phyloP scores from a whole-genome alignment of 2,797 vertebrate genomes.

The Hydrocynus forskahlii region DNA sequence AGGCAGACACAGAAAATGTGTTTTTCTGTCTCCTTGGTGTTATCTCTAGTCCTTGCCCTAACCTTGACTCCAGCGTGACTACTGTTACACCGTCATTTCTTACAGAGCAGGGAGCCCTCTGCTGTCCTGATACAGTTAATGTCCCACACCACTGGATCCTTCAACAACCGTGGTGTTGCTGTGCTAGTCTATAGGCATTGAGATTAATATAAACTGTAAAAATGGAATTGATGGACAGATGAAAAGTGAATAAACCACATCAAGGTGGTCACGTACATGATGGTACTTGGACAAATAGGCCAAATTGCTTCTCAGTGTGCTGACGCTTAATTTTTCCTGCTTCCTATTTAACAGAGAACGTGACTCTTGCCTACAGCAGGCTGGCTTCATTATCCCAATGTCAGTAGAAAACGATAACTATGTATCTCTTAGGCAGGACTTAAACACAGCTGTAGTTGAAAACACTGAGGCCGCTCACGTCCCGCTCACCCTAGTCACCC shows the following conservation, averaged over 20 bases:
- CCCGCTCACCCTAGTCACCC: slow-evolving; percentile 14
- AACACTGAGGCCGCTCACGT: slow-evolving; percentile 10
- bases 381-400: slow-evolving; percentile 27
- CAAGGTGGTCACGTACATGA: not conserved
- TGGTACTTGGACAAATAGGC: not conserved
- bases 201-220: not conserved
- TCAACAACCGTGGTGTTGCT: not conserved
- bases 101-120: slow-evolving; percentile 37
- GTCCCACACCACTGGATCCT: not conserved
- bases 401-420: slow-evolving; percentile 23
- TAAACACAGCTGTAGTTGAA: slow-evolving; percentile 27
- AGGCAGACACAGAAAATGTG: not conserved
- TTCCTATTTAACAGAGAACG: not conserved
- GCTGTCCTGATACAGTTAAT: slow-evolving; percentile 22
- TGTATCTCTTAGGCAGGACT: slow-evolving; percentile 16
- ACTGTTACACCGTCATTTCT: slow-evolving; percentile 16
- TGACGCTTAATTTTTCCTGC: not conserved
- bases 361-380: slow-evolving; percentile 21
- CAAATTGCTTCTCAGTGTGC: slow-evolving; percentile 23
- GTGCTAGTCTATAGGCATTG: not conserved
- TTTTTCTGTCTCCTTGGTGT: slow-evolving; percentile 19
- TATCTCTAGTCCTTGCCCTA: slow-evolving; percentile 35
- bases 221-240: slow-evolving; percentile 3
- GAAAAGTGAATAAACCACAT: not conserved
- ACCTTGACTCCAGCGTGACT: slow-evolving; percentile 32